Percentiles rank a stretch among this genome's conserved stretches.
phyloP scores from a whole-genome alignment of 2,113 vertebrate species.

The Gorilla gorilla region DNA sequence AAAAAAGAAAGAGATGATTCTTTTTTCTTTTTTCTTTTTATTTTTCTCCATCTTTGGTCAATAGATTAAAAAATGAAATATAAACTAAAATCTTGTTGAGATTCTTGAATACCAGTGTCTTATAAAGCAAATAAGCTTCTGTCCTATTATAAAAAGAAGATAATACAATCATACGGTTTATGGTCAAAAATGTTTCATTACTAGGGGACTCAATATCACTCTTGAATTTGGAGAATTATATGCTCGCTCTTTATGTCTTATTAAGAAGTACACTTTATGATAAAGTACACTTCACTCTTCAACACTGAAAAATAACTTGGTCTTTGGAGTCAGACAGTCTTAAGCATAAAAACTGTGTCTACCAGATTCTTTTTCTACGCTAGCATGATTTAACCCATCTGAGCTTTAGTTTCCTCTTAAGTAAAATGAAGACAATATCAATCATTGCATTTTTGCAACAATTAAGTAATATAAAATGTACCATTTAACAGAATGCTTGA shows the following conservation, averaged over 20 bases:
- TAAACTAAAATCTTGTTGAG: constrained; percentile 5
- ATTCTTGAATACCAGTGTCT: neutral
- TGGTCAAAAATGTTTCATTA: neutral
- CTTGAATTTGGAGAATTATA: neutral
- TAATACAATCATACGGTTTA: neutral
- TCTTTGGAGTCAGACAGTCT: neutral
- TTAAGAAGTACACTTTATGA: neutral
- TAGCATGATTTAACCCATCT: neutral
- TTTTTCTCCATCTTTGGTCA: neutral
- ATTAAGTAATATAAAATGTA: neutral
- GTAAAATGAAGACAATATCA: neutral
- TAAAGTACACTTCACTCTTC: neutral
- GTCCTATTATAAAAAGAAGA: neutral
- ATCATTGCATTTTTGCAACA: neutral
- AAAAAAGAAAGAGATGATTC: neutral
- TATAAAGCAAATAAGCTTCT: neutral
- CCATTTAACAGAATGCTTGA: neutral
- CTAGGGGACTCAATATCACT: neutral
- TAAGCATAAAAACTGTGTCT: neutral
- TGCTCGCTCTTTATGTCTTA: neutral
- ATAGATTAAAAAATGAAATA: constrained; percentile 7
- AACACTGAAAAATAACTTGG: neutral
- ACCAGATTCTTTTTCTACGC: neutral
- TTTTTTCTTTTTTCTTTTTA: constrained; percentile 19
- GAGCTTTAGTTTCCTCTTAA: neutral